These are phyloP conservation scores for Schizaphis graminum DNA, from an alignment of 2,888 invertebrate species.

Conservation along the genomic window DNA sequence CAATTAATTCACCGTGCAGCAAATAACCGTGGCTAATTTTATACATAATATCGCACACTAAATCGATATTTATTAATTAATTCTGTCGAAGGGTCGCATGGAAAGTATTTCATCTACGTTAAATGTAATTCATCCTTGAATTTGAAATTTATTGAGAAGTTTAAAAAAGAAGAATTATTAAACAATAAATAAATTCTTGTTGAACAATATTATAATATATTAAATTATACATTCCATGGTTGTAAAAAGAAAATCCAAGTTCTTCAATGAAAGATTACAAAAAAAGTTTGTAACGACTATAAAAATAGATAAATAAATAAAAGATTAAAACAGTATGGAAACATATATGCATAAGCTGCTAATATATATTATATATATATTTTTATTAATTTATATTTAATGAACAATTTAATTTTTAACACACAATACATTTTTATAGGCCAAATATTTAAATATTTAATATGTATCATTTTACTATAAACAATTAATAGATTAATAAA, in stretches of 20 bases:
- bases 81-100: background rate
- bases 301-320: background rate
- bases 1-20: background rate
- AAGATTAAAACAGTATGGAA: background rate
- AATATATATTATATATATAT: background rate
- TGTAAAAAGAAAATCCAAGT: background rate
- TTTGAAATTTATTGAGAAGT: background rate
- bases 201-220: background rate
- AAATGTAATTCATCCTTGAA: background rate
- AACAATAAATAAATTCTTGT: background rate
- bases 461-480: background rate
- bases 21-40: background rate
- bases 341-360: background rate
- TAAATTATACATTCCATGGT: background rate
- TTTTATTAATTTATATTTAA: background rate
- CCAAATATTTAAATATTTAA: background rate
- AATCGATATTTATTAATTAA: background rate
- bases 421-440: background rate
- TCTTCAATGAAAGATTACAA: background rate
- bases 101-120: background rate
- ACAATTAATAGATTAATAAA: background rate
- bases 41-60: background rate
- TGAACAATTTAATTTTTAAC: background rate
- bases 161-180: background rate
- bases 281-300: background rate